Base-by-base conservation (phyloP, 1,140 invertebrate genomes). In the Drosophila albomicans region DNA sequence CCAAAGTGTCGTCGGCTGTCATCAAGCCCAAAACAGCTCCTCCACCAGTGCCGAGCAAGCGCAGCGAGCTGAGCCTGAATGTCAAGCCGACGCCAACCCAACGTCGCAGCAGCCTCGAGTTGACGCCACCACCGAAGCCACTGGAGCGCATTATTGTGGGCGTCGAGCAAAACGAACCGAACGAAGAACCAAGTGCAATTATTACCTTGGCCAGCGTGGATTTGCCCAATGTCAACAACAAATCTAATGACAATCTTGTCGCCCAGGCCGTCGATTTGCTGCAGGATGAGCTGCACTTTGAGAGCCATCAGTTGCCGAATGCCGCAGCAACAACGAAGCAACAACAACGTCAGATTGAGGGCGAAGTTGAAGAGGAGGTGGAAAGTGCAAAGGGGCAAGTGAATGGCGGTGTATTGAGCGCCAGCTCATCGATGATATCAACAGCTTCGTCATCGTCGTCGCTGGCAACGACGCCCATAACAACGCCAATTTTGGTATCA, bases 261-360 rank as follows among this genome's bases (percentile, higher is more conserved):
- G 54, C 67, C n/a, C 73, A 71, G 38, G 70, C 78, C 45, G 67
- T 75, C n/a, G 86, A 89, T 32, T 32, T 89, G 58, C 54, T 81
- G 45, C 71, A 56, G 11, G 57, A 85, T 72, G 85, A 79, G 62
- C 78, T 89, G 63, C 85, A 85, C 61, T 82, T 92, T 59, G 91
- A 92, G 78, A 91, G 91, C 16, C 91, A 92, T 71, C 80, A 92
- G 45, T 65, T 92, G 71, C 91, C 91, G 15, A 84, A 91, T 71
- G 89, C 67, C 1, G 61, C 3, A 4, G 13, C 11, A 43, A 43
- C 41, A n/a, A 11, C 32, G 7, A 8, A 7, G 32, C 5, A 62
- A 25, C 28, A 63, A 28, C 70, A 64, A 13, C 63, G 71, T 0
- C 48, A 68, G 51, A 57, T 66, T 3, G 58, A 67, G 58, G 70